A percentile compares a stretch with the other conserved stretches of the same genome.
These are phyloP conservation scores for Phaethornis superciliosus DNA, from an alignment of 2,113 vertebrate species.

Conservation along the genomic window DNA sequence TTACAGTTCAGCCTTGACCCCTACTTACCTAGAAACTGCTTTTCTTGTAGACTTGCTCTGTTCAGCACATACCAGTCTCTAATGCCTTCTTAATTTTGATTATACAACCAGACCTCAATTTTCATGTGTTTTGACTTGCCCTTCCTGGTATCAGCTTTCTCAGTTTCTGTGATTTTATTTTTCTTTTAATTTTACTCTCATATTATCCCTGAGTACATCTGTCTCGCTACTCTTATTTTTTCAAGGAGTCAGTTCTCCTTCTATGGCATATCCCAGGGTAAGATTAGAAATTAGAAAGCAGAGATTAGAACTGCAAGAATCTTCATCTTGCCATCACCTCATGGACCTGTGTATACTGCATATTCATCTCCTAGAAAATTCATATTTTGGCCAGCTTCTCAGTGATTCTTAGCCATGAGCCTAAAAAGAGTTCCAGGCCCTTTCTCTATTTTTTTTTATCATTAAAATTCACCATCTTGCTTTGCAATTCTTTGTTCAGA, in stretches of 20 bases:
- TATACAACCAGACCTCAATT: not conserved
- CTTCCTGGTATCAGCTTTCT: not conserved
- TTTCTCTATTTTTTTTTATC: not conserved
- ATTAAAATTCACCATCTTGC: not conserved
- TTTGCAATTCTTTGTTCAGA: not conserved
- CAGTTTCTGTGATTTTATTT: not conserved
- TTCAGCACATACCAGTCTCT: not conserved
- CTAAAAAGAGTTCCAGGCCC: not conserved
- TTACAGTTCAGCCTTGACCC: not conserved
- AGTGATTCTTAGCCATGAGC: not conserved
- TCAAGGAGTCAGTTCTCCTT: not conserved
- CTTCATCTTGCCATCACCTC: not conserved
- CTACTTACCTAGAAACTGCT: not conserved
- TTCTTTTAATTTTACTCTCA: not conserved
- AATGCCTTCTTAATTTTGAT: not conserved
- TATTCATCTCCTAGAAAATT: not conserved
- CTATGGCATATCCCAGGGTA: not conserved
- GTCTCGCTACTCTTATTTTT: not conserved
- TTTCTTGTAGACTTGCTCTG: not conserved
- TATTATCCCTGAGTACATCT: not conserved
- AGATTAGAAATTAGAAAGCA: not conserved
- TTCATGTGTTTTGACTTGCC: not conserved
- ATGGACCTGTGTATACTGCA: not conserved
- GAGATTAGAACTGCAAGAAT: not conserved
- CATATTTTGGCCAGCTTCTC: not conserved